These are phyloP conservation scores for Pollicipes pollicipes DNA, from an alignment of 1,140 invertebrate species.

Conservation along the genomic window DNA sequence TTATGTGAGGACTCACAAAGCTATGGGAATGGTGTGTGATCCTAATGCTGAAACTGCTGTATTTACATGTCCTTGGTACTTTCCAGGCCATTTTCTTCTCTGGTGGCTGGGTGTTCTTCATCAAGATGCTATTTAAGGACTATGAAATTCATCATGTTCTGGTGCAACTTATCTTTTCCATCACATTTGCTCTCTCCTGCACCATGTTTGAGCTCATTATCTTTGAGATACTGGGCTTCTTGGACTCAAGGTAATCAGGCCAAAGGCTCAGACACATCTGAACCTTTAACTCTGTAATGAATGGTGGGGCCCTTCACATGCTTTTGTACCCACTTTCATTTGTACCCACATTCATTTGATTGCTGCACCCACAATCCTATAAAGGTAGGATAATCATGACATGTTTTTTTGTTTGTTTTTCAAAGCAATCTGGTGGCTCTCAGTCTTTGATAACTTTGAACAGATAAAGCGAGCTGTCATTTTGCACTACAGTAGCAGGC, in stretches of 20 bases:
- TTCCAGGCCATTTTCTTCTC: conserved; percentile 71
- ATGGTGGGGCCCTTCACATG: too few species aligned
- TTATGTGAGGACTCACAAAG: too few species aligned
- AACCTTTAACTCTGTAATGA: too few species aligned
- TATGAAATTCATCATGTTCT: conserved; percentile 92
- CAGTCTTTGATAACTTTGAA: conserved; percentile 18
- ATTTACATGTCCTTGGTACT: not conserved
- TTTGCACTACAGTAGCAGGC: too few species aligned
- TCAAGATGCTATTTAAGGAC: conserved; percentile 92
- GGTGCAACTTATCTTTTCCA: conserved; percentile 90
- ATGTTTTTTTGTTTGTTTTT: conserved; percentile 8
- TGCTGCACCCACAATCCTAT: too few species aligned
- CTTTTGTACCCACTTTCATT: too few species aligned
- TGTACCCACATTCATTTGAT: too few species aligned
- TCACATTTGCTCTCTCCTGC: conserved; percentile 91
- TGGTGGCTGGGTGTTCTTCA: conserved; percentile 96
- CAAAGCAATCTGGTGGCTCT: conserved; percentile 1
- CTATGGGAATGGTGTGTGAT: too few species aligned
- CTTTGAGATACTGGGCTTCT: conserved; percentile 91
- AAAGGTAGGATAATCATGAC: too few species aligned
- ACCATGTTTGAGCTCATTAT: conserved; percentile 99
- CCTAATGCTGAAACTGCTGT: conserved; percentile 3
- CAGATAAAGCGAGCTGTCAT: too few species aligned
- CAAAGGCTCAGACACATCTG: too few species aligned
- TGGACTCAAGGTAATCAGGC: conserved; percentile 57